Evolutionary conservation across 2,888 invertebrate genomes (phyloP), one percentile per base, ranked within the genome.

Genomic region (Marasmarcha lunaedactyla): DNA sequence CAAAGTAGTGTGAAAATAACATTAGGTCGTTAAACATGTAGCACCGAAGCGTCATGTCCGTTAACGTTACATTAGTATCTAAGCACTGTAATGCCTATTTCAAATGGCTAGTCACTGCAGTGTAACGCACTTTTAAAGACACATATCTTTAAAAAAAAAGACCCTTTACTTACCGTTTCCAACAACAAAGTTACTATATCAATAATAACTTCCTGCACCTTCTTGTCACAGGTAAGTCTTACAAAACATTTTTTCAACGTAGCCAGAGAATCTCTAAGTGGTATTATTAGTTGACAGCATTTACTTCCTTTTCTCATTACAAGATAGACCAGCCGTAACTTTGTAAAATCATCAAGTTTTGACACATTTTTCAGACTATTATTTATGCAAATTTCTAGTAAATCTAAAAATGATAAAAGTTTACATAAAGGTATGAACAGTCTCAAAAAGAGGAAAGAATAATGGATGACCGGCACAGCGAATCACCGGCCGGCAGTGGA

Each of bases 231-330:
- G 13, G 59, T 50, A 14, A 66, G 50, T 50, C 54, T 64, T 12
- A 49, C 45, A 39, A 76, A 71, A 52, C 61, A 69, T 45, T 55
- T 61, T 37, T 64, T 67, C 30, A 83, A 43, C 39, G 55, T 59
- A 1, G 57, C 41, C 25, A 84, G 51, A 2, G 60, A 57, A 50
- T 78, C 67, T 46, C 74, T 61, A 1, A 84, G 47, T 20, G 73
- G 63, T 40, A 54, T 56, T 6, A 67, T 48, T 49, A 78, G 71
- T 46, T 84, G 84, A 39, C 72, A 72, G 51, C 65, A 68, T 12
- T 58, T 64, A 13, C 52, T 62, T 33, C 79, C 85, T 61, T 73
- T 71, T 50, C 69, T 70, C 38, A 86, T 59, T 15, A 85, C 63
- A 36, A 78, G 58, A 45, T 70, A 64, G 3, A 87, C 51, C 2